Percentiles rank a stretch among this genome's conserved stretches.
Evolutionary conservation across 2,113 vertebrate species (phyloP).

Genomic region (Thinocorus orbignyianus): DNA sequence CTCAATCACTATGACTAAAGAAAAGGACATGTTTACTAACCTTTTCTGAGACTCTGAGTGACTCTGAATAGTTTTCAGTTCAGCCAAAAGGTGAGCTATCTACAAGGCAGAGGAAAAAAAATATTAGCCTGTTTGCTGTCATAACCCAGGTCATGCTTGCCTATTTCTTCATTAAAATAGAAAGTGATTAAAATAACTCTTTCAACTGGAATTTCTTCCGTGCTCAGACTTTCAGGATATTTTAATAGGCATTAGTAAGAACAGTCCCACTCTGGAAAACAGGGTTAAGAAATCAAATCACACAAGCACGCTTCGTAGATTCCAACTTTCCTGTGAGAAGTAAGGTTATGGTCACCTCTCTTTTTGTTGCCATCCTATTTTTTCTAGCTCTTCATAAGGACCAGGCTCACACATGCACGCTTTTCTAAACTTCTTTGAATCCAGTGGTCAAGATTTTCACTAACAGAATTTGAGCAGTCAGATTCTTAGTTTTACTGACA

Average conservation of each 20-base stretch:
- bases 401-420: neutral
- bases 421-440: neutral
- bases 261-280: neutral
- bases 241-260: neutral
- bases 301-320: neutral
- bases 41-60: constrained; percentile 81
- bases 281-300: neutral
- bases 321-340: neutral
- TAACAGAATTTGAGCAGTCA: neutral
- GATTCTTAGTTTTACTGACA: neutral
- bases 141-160: neutral
- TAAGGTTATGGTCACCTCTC: neutral
- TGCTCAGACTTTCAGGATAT: neutral
- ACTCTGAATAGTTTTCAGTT: constrained; percentile 80
- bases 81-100: constrained; percentile 84
- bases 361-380: neutral
- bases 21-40: constrained; percentile 59
- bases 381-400: neutral
- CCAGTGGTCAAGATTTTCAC: neutral
- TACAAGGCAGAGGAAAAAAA: constrained; percentile 51
- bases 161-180: neutral
- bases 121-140: neutral
- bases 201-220: neutral
- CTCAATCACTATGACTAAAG: neutral
- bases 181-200: neutral